phyloP scores from a whole-genome alignment of 2,113 vertebrate genomes.

The Mungos mungo region DNA sequence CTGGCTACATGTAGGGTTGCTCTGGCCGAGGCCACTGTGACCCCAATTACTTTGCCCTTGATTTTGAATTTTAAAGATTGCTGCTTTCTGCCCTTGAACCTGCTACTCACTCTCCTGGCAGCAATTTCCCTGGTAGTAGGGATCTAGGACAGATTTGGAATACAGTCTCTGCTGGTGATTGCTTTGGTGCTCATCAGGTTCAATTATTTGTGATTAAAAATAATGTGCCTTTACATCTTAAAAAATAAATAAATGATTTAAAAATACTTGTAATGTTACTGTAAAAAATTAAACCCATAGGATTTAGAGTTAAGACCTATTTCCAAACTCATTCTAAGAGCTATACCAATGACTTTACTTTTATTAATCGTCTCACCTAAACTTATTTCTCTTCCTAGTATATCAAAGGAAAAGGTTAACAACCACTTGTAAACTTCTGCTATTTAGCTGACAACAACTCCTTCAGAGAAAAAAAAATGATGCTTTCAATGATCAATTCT shows the following conservation, averaged over 20 bases:
- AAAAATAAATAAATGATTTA: neutral
- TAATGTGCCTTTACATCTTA: neutral
- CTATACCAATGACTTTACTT: neutral
- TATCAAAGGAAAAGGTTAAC: neutral
- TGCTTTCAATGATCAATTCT: neutral
- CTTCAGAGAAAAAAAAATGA: neutral
- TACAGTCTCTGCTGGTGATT: neutral
- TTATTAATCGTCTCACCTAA: neutral
- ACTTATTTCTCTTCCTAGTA: neutral
- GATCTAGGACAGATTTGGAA: neutral
- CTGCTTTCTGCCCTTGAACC: neutral
- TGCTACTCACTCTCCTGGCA: neutral
- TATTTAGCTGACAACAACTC: neutral
- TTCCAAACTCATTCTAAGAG: neutral
- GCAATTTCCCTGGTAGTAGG: neutral
- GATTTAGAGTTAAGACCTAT: neutral
- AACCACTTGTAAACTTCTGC: neutral
- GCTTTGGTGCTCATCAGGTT: neutral
- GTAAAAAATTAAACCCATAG: neutral
- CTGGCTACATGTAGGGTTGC: conserved; percentile 88
- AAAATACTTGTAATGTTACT: neutral
- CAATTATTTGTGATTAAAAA: neutral
- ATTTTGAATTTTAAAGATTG: neutral
- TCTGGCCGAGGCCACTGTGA: conserved; percentile 83
- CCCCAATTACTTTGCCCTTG: neutral